Conservation (phyloP, 23 tunicate genomes). For the Diplosoma virens region DNA sequence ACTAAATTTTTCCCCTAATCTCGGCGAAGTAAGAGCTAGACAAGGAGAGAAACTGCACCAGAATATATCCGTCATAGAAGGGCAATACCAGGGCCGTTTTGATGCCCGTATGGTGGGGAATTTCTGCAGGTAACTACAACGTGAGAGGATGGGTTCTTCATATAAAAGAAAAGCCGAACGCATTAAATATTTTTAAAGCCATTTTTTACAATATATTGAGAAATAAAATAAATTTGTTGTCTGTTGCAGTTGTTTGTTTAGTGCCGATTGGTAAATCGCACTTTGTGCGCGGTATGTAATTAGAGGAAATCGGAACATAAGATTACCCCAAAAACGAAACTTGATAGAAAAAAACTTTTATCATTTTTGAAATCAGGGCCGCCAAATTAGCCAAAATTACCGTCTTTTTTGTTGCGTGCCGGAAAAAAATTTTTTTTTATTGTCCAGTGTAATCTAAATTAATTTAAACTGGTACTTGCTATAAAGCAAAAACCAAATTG, state of each 20-base stretch:
- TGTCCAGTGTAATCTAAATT: conserved; percentile 18
- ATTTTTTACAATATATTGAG: background rate
- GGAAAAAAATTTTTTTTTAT: conserved; percentile 21
- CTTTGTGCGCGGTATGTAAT: conserved; percentile 6
- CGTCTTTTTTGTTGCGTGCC: background rate
- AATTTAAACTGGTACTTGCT: no score
- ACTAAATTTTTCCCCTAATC: background rate
- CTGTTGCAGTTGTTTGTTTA: conserved; percentile 3
- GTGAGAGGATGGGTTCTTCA: background rate
- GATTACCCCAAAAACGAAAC: conserved; percentile 26
- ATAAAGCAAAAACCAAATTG: no score
- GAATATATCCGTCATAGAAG: conserved; percentile 8
- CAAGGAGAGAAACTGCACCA: conserved; percentile 28
- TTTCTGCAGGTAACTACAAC: conserved; percentile 22
- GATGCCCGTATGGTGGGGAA: conserved; percentile 40
- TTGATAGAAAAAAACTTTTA: conserved; percentile 27
- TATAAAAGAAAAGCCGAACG: conserved; percentile 18
- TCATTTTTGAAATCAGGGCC: conserved; percentile 27
- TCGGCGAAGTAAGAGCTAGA: conserved; percentile 22
- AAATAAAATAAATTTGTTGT: background rate
- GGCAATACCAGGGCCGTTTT: conserved; percentile 22
- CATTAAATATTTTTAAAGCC: conserved; percentile 12
- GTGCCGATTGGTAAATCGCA: conserved; percentile 17
- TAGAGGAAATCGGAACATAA: conserved; percentile 12
- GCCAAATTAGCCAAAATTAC: conserved; percentile 31